Percentiles rank a stretch among this genome's conserved stretches.
Conservation (phyloP, 1,140 invertebrate species). For the Cyrtorhinus lividipennis region DNA sequence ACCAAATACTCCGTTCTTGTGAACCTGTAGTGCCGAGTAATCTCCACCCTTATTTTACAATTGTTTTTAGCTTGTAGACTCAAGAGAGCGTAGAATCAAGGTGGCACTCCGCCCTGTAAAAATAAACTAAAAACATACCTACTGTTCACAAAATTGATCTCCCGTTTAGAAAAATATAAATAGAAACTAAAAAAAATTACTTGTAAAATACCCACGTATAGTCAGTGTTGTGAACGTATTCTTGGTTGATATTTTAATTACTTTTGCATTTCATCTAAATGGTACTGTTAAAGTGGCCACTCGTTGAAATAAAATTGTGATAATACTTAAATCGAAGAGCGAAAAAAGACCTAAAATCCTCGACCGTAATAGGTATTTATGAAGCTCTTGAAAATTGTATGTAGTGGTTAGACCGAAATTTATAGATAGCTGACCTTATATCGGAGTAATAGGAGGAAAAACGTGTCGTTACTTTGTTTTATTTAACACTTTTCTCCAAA, state of each 20-base stretch:
- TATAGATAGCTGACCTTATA: no score
- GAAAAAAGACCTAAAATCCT: not conserved
- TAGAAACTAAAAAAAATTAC: not conserved
- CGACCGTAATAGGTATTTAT: not conserved
- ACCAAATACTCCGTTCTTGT: no score
- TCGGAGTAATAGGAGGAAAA: no score
- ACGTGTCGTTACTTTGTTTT: no score
- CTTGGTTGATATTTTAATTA: conserved; percentile 1
- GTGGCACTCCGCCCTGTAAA: no score
- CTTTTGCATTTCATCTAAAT: conserved; percentile 5
- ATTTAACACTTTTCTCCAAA: no score
- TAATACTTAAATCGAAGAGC: conserved; percentile 1
- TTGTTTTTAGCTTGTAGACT: no score
- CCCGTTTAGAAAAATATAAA: not conserved
- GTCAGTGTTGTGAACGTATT: not conserved
- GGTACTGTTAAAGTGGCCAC: conserved; percentile 5
- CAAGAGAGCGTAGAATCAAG: no score
- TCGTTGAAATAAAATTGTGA: conserved; percentile 10
- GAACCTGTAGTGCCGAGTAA: no score
- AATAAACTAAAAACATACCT: no score
- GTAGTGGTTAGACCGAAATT: no score
- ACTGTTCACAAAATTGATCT: not conserved
- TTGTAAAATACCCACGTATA: not conserved
- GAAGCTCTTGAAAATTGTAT: conserved; percentile 2
- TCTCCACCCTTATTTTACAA: no score